Evolutionary conservation across 1,140 invertebrate genomes (phyloP), one percentile per base, ranked within the genome.

Genomic region (Caenorhabditis inopinata): DNA sequence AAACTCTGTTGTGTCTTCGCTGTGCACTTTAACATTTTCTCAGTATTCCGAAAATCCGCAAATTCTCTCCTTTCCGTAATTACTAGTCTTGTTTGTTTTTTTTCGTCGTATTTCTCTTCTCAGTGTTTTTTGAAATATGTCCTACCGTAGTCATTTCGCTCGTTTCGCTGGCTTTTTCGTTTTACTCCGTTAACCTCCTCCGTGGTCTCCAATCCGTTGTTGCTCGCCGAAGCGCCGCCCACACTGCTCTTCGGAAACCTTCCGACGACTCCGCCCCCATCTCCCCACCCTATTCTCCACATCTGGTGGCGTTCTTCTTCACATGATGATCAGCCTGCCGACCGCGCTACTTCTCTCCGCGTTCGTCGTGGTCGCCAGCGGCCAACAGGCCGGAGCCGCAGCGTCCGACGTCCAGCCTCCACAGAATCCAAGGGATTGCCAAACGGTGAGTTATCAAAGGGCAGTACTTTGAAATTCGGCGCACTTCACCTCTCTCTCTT

Each of bases 241-340:
- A 68, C n/a, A n/a, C n/a, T n/a, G n/a, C n/a, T n/a, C n/a, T n/a
- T n/a, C n/a, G n/a, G n/a, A n/a, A n/a, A n/a, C n/a, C n/a, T n/a
- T n/a, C n/a, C n/a, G n/a, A n/a, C n/a, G 27, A 16, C 53, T 58
- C 53, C 53, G 53, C 32, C 58, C 32, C 18, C n/a, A 38, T 68
- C 21, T 6, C 9, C 11, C 7, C 27, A 21, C 23, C 49, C 21
- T 25, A n/a, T 6, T 9, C 47, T 58, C 27, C 27, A n/a, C n/a
- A n/a, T n/a, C n/a, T n/a, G n/a, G n/a, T n/a, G n/a, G n/a, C n/a
- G n/a, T n/a, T n/a, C n/a, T n/a, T n/a, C 51, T 38, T 68, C 58
- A 68, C 38, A 68, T 68, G 58, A 68, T 68, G 58, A 68, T 68
- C 32, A 7, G 58, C 58, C 58, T 68, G 27, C 27, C 53, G 27